phyloP scores from a whole-genome alignment of 2,797 vertebrate species.

The Australoheros facetus region DNA sequence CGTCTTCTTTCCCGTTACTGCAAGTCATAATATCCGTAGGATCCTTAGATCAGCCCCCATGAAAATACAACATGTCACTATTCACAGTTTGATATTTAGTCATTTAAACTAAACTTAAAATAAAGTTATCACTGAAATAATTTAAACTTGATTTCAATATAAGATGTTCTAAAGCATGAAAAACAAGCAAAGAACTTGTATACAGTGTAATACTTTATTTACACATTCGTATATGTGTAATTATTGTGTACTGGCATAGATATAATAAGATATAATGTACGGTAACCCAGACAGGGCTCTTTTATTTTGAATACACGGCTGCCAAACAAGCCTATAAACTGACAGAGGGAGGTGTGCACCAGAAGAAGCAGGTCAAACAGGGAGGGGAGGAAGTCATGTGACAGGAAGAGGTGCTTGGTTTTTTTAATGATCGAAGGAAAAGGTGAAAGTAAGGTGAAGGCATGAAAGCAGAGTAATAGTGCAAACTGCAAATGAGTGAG shows the following conservation, averaged over 20 bases:
- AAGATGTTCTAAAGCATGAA: neutral
- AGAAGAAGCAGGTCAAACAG: neutral
- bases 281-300: too few species aligned
- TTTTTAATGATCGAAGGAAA: neutral
- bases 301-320: neutral
- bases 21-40: neutral
- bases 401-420: neutral
- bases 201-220: neutral
- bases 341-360: neutral
- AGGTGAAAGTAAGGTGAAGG: fast-evolving
- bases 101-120: neutral
- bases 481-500: neutral
- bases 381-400: fast-evolving
- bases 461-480: neutral
- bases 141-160: neutral
- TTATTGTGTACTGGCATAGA: too few species aligned
- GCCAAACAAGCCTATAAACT: neutral
- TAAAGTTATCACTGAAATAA: neutral
- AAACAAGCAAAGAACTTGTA: neutral
- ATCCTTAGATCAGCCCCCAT: neutral
- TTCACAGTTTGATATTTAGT: neutral
- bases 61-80: neutral
- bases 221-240: too few species aligned
- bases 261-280: too few species aligned
- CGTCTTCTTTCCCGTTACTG: fast-evolving